phyloP scores from a whole-genome alignment of 2,888 invertebrate species.

The Megaustenia siamemsis region DNA sequence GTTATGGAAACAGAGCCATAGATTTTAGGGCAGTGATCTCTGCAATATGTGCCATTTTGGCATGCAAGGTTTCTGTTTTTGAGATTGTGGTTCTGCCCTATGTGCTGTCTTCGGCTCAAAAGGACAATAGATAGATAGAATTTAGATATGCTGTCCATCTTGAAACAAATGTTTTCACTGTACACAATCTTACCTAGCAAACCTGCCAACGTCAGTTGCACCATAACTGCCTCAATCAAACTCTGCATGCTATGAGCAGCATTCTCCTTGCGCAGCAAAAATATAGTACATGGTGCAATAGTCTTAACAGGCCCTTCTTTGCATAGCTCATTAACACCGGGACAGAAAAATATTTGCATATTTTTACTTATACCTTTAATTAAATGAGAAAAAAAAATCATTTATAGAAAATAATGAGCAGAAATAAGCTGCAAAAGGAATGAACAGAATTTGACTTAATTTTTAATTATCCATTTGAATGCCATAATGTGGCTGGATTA shows the following conservation, averaged over 20 bases:
- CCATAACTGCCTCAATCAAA: constrained; percentile 76
- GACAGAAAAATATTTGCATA: constrained; percentile 63
- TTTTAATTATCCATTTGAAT: too few relatives aligned
- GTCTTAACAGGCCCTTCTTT: constrained; percentile 26
- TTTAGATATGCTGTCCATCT: too few relatives aligned
- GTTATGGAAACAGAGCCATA: too few relatives aligned
- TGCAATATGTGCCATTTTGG: too few relatives aligned
- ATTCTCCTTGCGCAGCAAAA: constrained; percentile 76
- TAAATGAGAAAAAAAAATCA: constrained; percentile 2
- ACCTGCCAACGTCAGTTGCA: constrained; percentile 72
- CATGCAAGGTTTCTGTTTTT: too few relatives aligned
- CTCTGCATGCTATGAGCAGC: constrained; percentile 72
- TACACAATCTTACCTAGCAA: constrained; percentile 67
- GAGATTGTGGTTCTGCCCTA: too few relatives aligned
- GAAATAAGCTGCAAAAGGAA: not conserved
- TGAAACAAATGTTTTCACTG: too few relatives aligned
- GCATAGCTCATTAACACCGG: constrained; percentile 58
- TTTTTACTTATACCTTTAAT: constrained; percentile 62
- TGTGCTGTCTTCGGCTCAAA: too few relatives aligned
- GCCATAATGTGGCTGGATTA: too few relatives aligned
- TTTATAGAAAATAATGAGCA: not conserved
- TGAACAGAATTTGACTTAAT: too few relatives aligned
- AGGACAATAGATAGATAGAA: too few relatives aligned
- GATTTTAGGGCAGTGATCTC: too few relatives aligned
- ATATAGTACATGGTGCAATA: constrained; percentile 67